phyloP scores from a whole-genome alignment of 2,113 vertebrate genomes.

The Acrocephalus arundinaceus region DNA sequence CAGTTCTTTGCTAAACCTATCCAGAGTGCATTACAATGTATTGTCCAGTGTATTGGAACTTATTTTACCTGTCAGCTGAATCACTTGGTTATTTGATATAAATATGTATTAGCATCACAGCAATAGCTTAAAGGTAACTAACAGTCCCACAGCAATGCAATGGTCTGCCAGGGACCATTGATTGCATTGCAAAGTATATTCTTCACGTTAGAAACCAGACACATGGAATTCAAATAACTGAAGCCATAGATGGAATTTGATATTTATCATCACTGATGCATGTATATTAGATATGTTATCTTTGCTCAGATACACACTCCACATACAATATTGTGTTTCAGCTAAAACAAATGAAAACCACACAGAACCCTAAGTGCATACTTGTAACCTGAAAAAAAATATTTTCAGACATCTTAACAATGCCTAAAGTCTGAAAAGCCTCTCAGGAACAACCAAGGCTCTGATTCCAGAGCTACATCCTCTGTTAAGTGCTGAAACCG shows the following conservation, averaged over 20 bases:
- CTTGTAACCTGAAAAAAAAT: neutral
- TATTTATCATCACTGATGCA: neutral
- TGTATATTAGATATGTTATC: neutral
- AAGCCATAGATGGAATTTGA: neutral
- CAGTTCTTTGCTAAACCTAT: neutral
- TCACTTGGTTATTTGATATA: neutral
- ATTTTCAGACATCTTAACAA: neutral
- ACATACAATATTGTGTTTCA: neutral
- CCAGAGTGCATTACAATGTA: neutral
- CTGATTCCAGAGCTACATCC: neutral
- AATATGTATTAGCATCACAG: constrained; percentile 32
- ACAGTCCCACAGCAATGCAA: neutral
- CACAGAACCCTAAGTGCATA: neutral
- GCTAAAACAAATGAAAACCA: constrained; percentile 11
- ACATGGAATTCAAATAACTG: constrained; percentile 25
- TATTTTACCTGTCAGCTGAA: constrained; percentile 28
- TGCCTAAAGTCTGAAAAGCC: neutral
- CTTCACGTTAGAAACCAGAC: constrained; percentile 10
- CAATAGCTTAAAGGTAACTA: constrained; percentile 38
- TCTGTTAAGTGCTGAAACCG: neutral
- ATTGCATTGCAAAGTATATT: constrained; percentile 10
- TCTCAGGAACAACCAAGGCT: neutral
- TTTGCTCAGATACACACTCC: neutral
- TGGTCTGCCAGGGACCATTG: constrained; percentile 12
- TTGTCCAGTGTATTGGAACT: constrained; percentile 38